Percentiles rank a stretch among this genome's conserved stretches.
Evolutionary conservation across 2,888 invertebrate species (phyloP).

Genomic region (Nomada hirtipes): DNA sequence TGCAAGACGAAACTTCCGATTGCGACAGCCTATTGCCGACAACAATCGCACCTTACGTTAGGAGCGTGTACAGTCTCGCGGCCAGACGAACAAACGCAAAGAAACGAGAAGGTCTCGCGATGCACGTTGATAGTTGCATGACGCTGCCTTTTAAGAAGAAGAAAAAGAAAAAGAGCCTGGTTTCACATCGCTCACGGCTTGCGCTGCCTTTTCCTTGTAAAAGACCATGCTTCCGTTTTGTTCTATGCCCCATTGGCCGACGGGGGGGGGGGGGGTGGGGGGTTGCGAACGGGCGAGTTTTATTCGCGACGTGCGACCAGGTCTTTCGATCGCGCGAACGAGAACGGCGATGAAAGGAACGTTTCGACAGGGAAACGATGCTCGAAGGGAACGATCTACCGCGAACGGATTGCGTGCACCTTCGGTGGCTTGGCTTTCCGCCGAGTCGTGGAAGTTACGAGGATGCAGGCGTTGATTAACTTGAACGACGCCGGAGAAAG

Average conservation of each 20-base stretch:
- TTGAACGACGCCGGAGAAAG: not conserved
- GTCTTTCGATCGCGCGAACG: conserved; percentile 49
- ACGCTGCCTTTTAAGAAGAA: conserved; percentile 43
- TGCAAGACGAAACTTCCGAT: conserved; percentile 83
- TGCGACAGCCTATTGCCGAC: conserved; percentile 80
- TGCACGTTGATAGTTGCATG: conserved; percentile 61
- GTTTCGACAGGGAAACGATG: conserved; percentile 28
- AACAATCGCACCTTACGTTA: conserved; percentile 82
- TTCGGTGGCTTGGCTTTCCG: not conserved
- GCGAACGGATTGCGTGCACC: not conserved
- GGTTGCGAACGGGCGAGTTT: conserved; percentile 49
- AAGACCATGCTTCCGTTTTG: conserved; percentile 60
- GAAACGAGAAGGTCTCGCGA: conserved; percentile 61
- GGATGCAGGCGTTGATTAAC: not conserved
- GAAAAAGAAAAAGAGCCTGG: conserved; percentile 48
- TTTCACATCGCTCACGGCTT: conserved; percentile 47
- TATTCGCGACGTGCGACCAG: conserved; percentile 50
- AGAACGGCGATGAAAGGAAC: conserved; percentile 48
- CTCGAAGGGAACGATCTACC: conserved; percentile 24
- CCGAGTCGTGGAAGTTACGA: not conserved
- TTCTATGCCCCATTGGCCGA: conserved; percentile 29
- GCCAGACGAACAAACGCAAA: conserved; percentile 44
- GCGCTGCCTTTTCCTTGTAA: conserved; percentile 45
- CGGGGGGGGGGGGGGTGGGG: not conserved
- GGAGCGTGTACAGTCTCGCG: conserved; percentile 66